phyloP scores from a whole-genome alignment of 2,113 vertebrate species.

The Falco punctatus region DNA sequence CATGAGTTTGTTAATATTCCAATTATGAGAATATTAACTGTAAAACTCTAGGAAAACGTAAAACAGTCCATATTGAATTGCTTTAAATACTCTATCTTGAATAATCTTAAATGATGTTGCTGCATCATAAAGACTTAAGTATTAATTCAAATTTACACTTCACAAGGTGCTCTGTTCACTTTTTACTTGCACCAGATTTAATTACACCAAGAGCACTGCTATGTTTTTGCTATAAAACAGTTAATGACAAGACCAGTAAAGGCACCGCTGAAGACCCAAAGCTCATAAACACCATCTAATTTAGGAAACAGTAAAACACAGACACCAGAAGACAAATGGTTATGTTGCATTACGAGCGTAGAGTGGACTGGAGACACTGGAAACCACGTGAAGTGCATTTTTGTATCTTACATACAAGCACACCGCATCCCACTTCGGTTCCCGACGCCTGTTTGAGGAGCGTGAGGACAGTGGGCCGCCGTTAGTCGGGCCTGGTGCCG shows the following conservation, averaged over 20 bases:
- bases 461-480: rapidly evolving
- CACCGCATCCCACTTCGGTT: rapidly evolving
- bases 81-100: neutral
- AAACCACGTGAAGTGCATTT: neutral
- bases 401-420: rapidly evolving
- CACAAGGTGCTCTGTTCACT: neutral
- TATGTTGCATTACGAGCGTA: rapidly evolving
- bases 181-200: neutral
- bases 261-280: neutral
- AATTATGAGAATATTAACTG: neutral
- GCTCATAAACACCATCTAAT: neutral
- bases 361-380: rapidly evolving
- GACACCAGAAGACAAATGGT: neutral
- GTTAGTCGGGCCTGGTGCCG: neutral
- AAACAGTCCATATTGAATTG: neutral
- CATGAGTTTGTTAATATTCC: neutral
- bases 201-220: neutral
- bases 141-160: neutral
- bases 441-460: rapidly evolving
- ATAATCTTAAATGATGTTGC: neutral
- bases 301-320: neutral
- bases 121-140: neutral
- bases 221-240: neutral
- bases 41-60: neutral
- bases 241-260: neutral